phyloP scores from a whole-genome alignment of 2,888 invertebrate species.

The Drosophila mettleri region DNA sequence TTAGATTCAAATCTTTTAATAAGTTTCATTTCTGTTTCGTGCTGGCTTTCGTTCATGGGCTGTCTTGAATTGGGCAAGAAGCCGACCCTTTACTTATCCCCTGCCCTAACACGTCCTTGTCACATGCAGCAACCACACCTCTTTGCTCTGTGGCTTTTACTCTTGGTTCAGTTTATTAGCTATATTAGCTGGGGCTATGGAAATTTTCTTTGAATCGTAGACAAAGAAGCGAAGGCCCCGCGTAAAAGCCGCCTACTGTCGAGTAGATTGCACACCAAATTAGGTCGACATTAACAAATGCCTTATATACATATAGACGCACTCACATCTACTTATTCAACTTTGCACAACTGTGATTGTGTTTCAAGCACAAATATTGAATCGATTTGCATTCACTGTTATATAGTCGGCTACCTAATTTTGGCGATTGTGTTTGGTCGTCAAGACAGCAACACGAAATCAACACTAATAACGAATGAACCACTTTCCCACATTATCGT shows the following conservation, averaged over 20 bases:
- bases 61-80: slow-evolving; percentile 44
- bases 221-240: slow-evolving; percentile 21
- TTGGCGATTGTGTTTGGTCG: slow-evolving; percentile 10
- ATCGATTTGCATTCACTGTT: slow-evolving; percentile 55
- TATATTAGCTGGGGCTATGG: slow-evolving; percentile 59
- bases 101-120: neutral
- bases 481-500: neutral
- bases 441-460: slow-evolving; percentile 29
- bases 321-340: slow-evolving; percentile 7
- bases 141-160: slow-evolving; percentile 69
- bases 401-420: slow-evolving; percentile 36
- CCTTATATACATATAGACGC: slow-evolving; percentile 7
- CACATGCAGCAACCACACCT: slow-evolving; percentile 48
- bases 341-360: slow-evolving; percentile 40
- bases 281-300: slow-evolving; percentile 68
- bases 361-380: slow-evolving; percentile 61
- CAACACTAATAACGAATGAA: slow-evolving; percentile 21
- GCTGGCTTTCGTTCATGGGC: slow-evolving; percentile 67
- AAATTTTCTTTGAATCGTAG: slow-evolving; percentile 65
- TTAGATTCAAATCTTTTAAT: slow-evolving; percentile 83
- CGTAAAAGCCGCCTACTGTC: slow-evolving; percentile 41
- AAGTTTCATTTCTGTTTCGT: slow-evolving; percentile 82
- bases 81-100: slow-evolving; percentile 19
- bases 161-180: slow-evolving; percentile 60
- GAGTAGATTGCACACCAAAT: slow-evolving; percentile 67